Conservation (phyloP, 2,888 invertebrate genomes). For the Tachina fera region DNA sequence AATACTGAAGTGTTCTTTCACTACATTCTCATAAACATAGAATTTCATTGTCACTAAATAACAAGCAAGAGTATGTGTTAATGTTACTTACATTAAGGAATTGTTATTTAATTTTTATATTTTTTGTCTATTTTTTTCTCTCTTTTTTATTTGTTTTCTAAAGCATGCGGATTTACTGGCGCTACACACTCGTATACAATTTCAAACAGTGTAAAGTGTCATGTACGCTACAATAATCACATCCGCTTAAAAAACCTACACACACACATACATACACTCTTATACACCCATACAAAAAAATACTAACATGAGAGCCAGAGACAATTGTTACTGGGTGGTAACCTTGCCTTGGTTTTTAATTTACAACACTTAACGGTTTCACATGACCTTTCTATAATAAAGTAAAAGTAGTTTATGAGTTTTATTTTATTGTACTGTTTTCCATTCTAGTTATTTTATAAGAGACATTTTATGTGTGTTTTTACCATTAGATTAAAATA, state of each 20-base stretch:
- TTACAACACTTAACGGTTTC: constrained; percentile 66
- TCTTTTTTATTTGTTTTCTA: not conserved
- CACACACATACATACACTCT: not conserved
- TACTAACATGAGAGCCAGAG: not conserved
- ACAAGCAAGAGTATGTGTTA: constrained; percentile 22
- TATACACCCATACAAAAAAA: not conserved
- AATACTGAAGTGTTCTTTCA: constrained; percentile 28
- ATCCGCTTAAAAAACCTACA: constrained; percentile 24
- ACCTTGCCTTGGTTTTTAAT: constrained; percentile 64
- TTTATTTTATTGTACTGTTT: not conserved
- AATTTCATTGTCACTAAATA: constrained; percentile 62
- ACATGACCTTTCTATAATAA: constrained; percentile 67
- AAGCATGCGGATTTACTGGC: constrained; percentile 49
- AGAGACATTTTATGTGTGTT: constrained; percentile 6
- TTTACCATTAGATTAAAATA: not conserved
- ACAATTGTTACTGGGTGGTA: constrained; percentile 59
- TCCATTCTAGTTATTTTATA: not conserved
- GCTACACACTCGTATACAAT: constrained; percentile 17
- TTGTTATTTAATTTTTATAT: constrained; percentile 12
- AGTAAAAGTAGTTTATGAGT: constrained; percentile 57
- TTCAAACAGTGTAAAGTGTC: constrained; percentile 46
- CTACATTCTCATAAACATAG: constrained; percentile 43
- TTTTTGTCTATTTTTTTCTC: not conserved
- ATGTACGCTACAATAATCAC: constrained; percentile 57
- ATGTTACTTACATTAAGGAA: constrained; percentile 21